A percentile compares a stretch with the other conserved stretches of the same genome.
These are phyloP conservation scores for Hippoglossus stenolepis DNA, from an alignment of 2,113 vertebrate genomes.

Conservation along the genomic window DNA sequence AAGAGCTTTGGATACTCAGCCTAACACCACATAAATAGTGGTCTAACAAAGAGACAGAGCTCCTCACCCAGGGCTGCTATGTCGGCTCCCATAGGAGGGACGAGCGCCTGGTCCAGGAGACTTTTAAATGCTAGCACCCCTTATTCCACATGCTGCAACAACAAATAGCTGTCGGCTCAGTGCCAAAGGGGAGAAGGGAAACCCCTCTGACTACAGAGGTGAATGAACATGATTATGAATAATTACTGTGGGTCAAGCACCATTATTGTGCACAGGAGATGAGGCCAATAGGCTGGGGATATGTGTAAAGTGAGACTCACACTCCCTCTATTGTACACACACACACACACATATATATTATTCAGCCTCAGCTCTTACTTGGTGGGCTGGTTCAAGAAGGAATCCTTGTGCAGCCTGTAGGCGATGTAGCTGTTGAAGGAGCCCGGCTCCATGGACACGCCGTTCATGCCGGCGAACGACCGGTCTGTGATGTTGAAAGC, in stretches of 20 bases:
- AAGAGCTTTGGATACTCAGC: slow-evolving; percentile 27
- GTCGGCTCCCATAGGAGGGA: slow-evolving; percentile 30
- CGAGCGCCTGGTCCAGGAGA: slow-evolving; percentile 18
- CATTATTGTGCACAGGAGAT: slow-evolving; percentile 48
- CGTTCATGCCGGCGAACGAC: slow-evolving; percentile 91
- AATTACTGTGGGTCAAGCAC: slow-evolving; percentile 49
- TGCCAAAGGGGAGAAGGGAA: slow-evolving; percentile 41
- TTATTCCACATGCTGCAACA: slow-evolving; percentile 57
- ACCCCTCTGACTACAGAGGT: slow-evolving; percentile 20
- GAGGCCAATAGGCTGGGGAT: slow-evolving; percentile 32
- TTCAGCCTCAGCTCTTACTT: slow-evolving; percentile 81
- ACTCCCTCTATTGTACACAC: not conserved
- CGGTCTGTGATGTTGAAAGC: slow-evolving; percentile 96
- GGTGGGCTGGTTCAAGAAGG: slow-evolving; percentile 92
- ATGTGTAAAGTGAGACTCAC: slow-evolving; percentile 15
- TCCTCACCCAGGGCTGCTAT: slow-evolving; percentile 39
- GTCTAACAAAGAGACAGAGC: slow-evolving; percentile 36
- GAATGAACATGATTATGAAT: slow-evolving; percentile 62
- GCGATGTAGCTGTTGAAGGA: slow-evolving; percentile 94
- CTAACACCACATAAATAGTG: slow-evolving; percentile 24
- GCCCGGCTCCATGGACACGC: slow-evolving; percentile 94
- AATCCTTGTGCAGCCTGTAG: slow-evolving; percentile 94
- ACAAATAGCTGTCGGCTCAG: slow-evolving; percentile 37
- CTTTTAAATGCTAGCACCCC: slow-evolving; percentile 41
- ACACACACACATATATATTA: slow-evolving; percentile 18